Evolutionary conservation across 2,797 vertebrate genomes (phyloP), one percentile per base, ranked within the genome.

Genomic region (Malacoctenus gilli): DNA sequence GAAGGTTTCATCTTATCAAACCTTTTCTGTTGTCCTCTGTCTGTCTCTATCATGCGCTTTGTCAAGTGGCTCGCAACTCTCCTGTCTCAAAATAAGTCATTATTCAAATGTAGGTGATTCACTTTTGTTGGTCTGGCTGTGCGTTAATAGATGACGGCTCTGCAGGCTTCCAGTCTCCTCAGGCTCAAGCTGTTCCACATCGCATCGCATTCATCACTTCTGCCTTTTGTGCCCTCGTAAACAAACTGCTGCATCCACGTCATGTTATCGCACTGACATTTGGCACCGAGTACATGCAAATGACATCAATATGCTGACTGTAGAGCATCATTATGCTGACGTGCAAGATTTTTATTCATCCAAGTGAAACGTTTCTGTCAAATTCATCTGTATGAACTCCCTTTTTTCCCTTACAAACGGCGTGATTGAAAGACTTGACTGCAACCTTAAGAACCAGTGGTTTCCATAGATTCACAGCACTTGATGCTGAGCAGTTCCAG

Each of bases 191-290:
- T n/a, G n/a, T n/a, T 18, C 16, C 50, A 62, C 43, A 34, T 59
- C 39, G 51, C 5, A 38, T 34, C 23, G 40, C 40, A 53, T 63
- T 13, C 18, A 50, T 77, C 64, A 59, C 42, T 7, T 63, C 68
- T 71, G 53, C 72, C 69, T 73, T 74, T 59, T 40, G 47, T 74
- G 43, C 41, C 64, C 68, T 79, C 39, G 55, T 54, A 32, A 40
- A 40, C 38, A 30, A 37, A 68, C 51, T 69, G 62, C 68, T 79
- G 77, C 77, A 68, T 80, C 75, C 38, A 43, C 43, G 23, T 64
- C 1, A 50, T 62, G 52, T 55, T 56, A 54, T 57, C 75, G 75
- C 73, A 79, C 67, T 77, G 35, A 22, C 54, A 70, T 75, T 71
- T 54, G 54, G 34, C 67, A 80, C 68, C 65, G 75, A 81, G 74